Evolutionary conservation across 2,888 invertebrate genomes (phyloP).

Genomic region (Muscina levida): DNA sequence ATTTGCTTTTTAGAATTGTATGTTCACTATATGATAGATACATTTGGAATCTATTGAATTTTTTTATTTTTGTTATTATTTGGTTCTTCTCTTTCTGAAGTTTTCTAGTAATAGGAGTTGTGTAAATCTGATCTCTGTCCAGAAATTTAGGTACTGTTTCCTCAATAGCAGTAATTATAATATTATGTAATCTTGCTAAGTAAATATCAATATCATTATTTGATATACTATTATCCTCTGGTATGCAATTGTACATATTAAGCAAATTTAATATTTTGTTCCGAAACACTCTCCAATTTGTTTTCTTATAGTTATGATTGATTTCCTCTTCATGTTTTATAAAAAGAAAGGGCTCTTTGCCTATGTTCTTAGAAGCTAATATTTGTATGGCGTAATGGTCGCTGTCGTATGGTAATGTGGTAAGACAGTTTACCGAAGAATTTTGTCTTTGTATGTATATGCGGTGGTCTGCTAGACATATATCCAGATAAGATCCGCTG

Average conservation of each 20-base stretch:
- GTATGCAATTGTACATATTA: neutral
- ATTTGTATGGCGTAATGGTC: neutral
- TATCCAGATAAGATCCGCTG: neutral
- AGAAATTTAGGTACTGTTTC: neutral
- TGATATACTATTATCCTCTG: neutral
- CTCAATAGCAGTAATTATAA: neutral
- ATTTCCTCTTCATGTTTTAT: too few species aligned
- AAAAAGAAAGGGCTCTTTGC: too few species aligned
- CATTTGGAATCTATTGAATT: neutral
- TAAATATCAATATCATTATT: neutral
- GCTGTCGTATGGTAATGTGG: neutral
- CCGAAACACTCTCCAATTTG: too few species aligned
- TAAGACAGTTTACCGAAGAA: neutral
- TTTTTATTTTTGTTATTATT: neutral
- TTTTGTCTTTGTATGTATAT: neutral
- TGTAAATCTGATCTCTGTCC: neutral
- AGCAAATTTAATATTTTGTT: too few species aligned
- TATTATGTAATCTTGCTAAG: neutral
- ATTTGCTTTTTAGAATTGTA: constrained; percentile 2
- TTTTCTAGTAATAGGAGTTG: neutral
- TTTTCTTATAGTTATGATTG: too few species aligned
- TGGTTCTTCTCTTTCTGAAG: neutral
- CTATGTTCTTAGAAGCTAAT: neutral
- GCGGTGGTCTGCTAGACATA: neutral
- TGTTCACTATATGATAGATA: neutral